These are phyloP conservation scores for Drosophila prosaltans DNA, from an alignment of 1,140 invertebrate genomes.

Conservation along the genomic window DNA sequence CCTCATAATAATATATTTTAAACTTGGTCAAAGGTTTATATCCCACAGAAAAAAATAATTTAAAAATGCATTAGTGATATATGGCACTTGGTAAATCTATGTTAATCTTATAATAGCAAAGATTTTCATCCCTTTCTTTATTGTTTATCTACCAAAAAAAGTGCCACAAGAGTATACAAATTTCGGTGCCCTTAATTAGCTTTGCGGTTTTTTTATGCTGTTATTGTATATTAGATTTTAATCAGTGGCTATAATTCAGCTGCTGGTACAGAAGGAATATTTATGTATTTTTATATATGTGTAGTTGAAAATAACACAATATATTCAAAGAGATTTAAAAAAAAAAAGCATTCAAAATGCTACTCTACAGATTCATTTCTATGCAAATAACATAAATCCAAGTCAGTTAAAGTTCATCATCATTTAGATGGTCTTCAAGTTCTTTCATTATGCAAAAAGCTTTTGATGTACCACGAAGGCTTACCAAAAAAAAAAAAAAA, in stretches of 20 bases:
- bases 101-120: no score
- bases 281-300: background rate
- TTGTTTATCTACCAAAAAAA: no score
- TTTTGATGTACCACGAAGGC: slow-evolving; percentile 1
- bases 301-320: slow-evolving; percentile 4
- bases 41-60: background rate
- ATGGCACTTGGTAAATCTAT: no score
- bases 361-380: background rate
- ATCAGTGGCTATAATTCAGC: slow-evolving; percentile 66
- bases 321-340: slow-evolving; percentile 1
- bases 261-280: slow-evolving; percentile 13
- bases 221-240: slow-evolving; percentile 40
- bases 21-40: background rate
- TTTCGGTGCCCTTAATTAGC: background rate
- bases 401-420: slow-evolving; percentile 14
- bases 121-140: no score
- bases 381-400: slow-evolving; percentile 8
- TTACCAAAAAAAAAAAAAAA: background rate
- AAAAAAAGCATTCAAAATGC: background rate
- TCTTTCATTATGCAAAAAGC: slow-evolving; percentile 19
- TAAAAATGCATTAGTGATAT: background rate
- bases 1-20: background rate
- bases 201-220: background rate
- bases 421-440: slow-evolving; percentile 10
- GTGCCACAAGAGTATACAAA: background rate